phyloP scores from a whole-genome alignment of 2,888 invertebrate species.

The Amiota communis region DNA sequence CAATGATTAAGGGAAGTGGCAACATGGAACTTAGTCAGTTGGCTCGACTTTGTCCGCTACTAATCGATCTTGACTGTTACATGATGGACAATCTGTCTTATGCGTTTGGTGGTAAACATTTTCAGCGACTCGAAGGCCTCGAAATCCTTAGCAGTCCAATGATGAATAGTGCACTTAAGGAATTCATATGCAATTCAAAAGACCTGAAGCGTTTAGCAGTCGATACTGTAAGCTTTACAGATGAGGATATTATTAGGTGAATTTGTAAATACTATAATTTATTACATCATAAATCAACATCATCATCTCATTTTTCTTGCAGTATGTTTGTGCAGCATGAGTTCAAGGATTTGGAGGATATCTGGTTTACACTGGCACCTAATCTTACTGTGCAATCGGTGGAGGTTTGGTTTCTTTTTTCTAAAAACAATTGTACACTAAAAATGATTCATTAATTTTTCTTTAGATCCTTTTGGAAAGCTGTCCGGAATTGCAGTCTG shows the following conservation, averaged over 20 bases:
- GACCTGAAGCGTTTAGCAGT: slow-evolving; percentile 79
- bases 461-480: slow-evolving; percentile 77
- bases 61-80: slow-evolving; percentile 79
- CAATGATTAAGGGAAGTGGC: slow-evolving; percentile 77
- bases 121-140: slow-evolving; percentile 78
- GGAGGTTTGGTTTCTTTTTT: slow-evolving; percentile 69
- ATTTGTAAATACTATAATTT: not conserved
- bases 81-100: slow-evolving; percentile 78
- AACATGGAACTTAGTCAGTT: slow-evolving; percentile 77
- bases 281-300: not conserved
- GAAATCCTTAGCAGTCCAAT: slow-evolving; percentile 81
- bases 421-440: not conserved
- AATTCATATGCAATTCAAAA: slow-evolving; percentile 77
- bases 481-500: slow-evolving; percentile 78
- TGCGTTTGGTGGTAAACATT: slow-evolving; percentile 75
- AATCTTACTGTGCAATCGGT: slow-evolving; percentile 78
- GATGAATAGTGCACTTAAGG: slow-evolving; percentile 75
- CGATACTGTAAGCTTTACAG: slow-evolving; percentile 79
- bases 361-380: slow-evolving; percentile 82
- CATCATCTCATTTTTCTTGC: slow-evolving; percentile 54
- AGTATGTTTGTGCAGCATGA: slow-evolving; percentile 80
- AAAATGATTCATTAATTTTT: not conserved
- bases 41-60: slow-evolving; percentile 77
- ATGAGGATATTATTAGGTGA: slow-evolving; percentile 79
- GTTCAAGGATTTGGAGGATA: slow-evolving; percentile 78